Evolutionary conservation across 2,888 invertebrate genomes (phyloP).

Genomic region (Oegoconia quadripuncta): DNA sequence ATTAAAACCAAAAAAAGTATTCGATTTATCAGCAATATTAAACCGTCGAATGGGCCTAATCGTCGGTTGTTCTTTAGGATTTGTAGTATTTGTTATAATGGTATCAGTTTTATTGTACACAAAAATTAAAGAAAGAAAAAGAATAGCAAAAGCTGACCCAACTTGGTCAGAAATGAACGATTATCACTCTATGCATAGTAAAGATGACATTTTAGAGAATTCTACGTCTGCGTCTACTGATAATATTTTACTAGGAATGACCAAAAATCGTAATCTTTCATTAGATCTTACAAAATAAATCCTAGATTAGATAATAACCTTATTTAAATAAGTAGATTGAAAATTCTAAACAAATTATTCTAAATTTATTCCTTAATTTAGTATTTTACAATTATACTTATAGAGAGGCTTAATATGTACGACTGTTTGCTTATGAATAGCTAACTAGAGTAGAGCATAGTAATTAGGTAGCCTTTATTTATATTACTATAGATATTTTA

Average conservation of each 20-base stretch:
- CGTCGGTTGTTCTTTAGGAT: constrained; percentile 68
- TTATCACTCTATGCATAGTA: constrained; percentile 69
- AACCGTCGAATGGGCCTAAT: constrained; percentile 69
- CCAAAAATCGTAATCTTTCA: constrained; percentile 57
- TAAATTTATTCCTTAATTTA: constrained; percentile 15
- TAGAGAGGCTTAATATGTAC: constrained; percentile 42
- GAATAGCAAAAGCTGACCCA: constrained; percentile 70
- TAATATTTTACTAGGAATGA: constrained; percentile 71
- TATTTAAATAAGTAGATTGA: constrained; percentile 12
- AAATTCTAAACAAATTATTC: constrained; percentile 17
- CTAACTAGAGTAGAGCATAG: constrained; percentile 30
- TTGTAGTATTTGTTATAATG: constrained; percentile 70
- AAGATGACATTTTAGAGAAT: constrained; percentile 66
- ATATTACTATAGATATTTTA: constrained; percentile 23
- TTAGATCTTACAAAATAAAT: constrained; percentile 46
- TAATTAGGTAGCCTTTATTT: constrained; percentile 27
- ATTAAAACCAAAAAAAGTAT: constrained; percentile 47
- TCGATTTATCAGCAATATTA: constrained; percentile 51
- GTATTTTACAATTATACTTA: constrained; percentile 26
- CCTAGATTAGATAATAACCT: constrained; percentile 21
- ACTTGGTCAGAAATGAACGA: constrained; percentile 72
- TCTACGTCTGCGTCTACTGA: constrained; percentile 70
- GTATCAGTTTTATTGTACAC: constrained; percentile 66
- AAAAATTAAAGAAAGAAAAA: constrained; percentile 68
- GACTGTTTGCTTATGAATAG: constrained; percentile 44